Evolutionary conservation across 1,140 invertebrate genomes (phyloP).

Genomic region (Drosophila tristis): DNA sequence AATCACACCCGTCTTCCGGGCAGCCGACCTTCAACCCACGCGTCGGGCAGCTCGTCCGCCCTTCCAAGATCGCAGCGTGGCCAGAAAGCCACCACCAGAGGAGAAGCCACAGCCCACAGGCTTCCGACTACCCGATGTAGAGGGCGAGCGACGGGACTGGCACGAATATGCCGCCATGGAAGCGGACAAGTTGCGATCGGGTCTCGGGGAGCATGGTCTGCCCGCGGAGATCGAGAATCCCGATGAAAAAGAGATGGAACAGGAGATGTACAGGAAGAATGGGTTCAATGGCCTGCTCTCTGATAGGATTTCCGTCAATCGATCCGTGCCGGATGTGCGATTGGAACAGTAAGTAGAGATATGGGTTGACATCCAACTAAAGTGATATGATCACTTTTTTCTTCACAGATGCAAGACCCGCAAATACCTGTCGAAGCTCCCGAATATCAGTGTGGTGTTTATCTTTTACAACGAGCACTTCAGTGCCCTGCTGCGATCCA

Average conservation of each 20-base stretch:
- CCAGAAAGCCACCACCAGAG: constrained; percentile 3
- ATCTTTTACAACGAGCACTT: constrained; percentile 98
- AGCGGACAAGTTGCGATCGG: constrained; percentile 86
- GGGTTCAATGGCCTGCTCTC: constrained; percentile 93
- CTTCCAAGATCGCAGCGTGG: constrained; percentile 57
- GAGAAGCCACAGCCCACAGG: background rate
- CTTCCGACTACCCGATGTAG: constrained; percentile 52
- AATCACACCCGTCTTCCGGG: constrained; percentile 55
- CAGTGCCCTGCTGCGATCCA: constrained; percentile 93
- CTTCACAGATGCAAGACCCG: constrained; percentile 90
- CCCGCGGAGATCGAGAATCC: constrained; percentile 85
- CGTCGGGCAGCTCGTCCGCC: constrained; percentile 58
- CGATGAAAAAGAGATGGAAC: constrained; percentile 84
- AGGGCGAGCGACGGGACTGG: constrained; percentile 88
- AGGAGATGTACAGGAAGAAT: constrained; percentile 89
- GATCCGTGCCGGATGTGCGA: constrained; percentile 91
- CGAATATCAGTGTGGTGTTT: constrained; percentile 93
- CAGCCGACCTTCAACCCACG: constrained; percentile 16
- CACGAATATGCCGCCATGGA: constrained; percentile 88
- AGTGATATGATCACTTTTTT: constrained; percentile 1
- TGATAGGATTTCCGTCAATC: constrained; percentile 91
- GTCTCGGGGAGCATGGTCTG: constrained; percentile 89
- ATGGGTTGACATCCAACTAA: constrained; percentile 84
- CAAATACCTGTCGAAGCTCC: constrained; percentile 90
- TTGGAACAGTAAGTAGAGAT: constrained; percentile 86